Evolutionary conservation across 2,797 vertebrate species (phyloP).

Genomic region (Clamator glandarius): DNA sequence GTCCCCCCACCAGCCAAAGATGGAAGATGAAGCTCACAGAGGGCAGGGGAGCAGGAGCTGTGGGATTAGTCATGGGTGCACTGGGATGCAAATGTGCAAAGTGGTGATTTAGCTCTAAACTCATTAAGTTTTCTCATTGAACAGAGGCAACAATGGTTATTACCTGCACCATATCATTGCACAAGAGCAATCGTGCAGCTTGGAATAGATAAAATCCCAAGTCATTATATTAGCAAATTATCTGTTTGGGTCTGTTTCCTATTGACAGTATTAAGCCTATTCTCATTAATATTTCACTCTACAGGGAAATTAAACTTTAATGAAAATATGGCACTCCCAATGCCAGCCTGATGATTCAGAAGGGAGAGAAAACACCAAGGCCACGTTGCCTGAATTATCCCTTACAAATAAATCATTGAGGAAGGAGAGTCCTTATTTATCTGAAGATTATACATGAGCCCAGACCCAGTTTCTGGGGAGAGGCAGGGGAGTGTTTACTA

Average conservation of each 20-base stretch:
- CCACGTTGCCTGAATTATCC: background rate
- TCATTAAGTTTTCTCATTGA: background rate
- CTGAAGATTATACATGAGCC: background rate
- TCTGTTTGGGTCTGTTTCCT: conserved; percentile 53
- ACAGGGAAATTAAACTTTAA: conserved; percentile 60
- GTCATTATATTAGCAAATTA: conserved; percentile 46
- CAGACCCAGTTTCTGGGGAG: background rate
- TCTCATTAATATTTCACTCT: conserved; percentile 56
- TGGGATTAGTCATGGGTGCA: background rate
- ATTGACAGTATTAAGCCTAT: conserved; percentile 46
- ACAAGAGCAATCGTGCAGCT: background rate
- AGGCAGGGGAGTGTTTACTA: background rate
- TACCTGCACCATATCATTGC: background rate
- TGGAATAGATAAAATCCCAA: conserved; percentile 33
- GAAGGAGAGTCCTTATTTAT: background rate
- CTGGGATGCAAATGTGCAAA: background rate
- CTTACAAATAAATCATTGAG: conserved; percentile 9
- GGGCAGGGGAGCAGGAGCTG: background rate
- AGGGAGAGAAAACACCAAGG: background rate
- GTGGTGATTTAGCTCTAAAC: background rate
- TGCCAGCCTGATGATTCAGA: background rate
- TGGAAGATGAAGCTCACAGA: background rate
- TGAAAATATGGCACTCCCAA: background rate
- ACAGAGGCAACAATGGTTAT: background rate
- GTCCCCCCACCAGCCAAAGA: background rate